These are phyloP conservation scores for Chionoecetes opilio DNA, from an alignment of 1,140 invertebrate species.

Conservation along the genomic window DNA sequence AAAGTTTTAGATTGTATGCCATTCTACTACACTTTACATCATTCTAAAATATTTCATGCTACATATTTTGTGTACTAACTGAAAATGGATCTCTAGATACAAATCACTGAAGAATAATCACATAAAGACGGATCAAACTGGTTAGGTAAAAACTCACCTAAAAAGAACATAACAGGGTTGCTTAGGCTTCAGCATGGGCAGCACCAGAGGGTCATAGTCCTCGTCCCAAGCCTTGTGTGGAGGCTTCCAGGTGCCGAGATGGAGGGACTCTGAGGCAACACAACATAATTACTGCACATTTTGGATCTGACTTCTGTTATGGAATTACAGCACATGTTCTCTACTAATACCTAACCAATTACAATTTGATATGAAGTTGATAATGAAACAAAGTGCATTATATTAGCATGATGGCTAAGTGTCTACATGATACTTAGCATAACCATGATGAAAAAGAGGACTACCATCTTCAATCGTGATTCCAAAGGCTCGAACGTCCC, in stretches of 20 bases:
- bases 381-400: not conserved
- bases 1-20: not conserved
- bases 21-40: no score
- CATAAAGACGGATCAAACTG: no score
- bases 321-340: not conserved
- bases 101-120: not conserved
- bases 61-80: not conserved
- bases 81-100: not conserved
- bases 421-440: not conserved
- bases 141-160: conserved; percentile 84
- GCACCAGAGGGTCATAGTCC: conserved; percentile 93
- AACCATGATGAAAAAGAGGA: not conserved
- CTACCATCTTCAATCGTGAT: conserved; percentile 93
- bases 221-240: conserved; percentile 92
- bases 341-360: not conserved
- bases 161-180: conserved; percentile 97
- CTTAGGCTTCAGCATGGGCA: conserved; percentile 91
- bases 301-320: not conserved
- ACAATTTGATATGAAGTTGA: not conserved
- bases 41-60: not conserved
- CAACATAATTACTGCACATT: conserved; percentile 4
- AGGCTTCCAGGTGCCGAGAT: conserved; percentile 88
- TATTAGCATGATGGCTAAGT: conserved; percentile 53
- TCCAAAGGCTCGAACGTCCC: conserved; percentile 91
- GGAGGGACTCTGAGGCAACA: conserved; percentile 88